These are phyloP conservation scores for Calypte anna DNA, from an alignment of 2,113 vertebrate species.

Conservation along the genomic window DNA sequence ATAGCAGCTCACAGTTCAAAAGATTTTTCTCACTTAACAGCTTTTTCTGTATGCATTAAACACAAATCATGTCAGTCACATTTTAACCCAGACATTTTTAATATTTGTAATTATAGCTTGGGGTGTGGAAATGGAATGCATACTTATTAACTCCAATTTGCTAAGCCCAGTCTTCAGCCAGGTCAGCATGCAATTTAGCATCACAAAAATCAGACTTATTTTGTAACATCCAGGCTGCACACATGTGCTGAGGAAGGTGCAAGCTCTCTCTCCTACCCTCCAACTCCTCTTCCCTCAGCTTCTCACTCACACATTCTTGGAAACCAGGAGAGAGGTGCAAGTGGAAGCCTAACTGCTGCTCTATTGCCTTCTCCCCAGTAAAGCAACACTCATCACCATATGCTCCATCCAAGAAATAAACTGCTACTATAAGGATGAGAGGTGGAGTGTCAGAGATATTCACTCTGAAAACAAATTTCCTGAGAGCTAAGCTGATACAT, in stretches of 20 bases:
- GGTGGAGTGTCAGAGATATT: background rate
- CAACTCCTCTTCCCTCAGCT: background rate
- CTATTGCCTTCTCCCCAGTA: background rate
- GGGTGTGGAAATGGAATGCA: background rate
- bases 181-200: background rate
- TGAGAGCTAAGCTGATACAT: background rate
- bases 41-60: background rate
- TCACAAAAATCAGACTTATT: background rate
- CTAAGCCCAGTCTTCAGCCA: background rate
- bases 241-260: background rate
- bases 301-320: background rate
- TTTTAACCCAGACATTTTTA: slow-evolving; percentile 2
- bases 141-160: background rate
- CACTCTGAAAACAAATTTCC: background rate
- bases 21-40: background rate
- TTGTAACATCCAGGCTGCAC: background rate
- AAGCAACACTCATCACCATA: background rate
- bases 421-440: background rate
- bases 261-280: background rate
- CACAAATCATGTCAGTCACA: background rate
- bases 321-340: background rate
- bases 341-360: background rate
- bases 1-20: slow-evolving; percentile 18
- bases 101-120: background rate
- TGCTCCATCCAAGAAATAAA: background rate